These are phyloP conservation scores for Lochmaea crataegi DNA, from an alignment of 2,888 invertebrate genomes.

Conservation along the genomic window DNA sequence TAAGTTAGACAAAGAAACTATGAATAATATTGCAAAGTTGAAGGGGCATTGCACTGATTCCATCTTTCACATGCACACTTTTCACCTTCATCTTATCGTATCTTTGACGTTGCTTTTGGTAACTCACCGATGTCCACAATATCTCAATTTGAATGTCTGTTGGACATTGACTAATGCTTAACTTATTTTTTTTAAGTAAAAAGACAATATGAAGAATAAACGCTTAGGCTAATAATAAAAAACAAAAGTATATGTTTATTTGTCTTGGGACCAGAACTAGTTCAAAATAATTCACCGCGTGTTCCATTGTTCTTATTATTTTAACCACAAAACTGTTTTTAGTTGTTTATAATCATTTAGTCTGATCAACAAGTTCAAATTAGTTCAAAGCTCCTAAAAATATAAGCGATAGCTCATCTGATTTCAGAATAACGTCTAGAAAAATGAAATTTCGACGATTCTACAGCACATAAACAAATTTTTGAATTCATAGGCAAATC, in stretches of 20 bases:
- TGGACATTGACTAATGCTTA: neutral
- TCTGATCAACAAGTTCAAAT: no score
- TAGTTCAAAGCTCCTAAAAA: no score
- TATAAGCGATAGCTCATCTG: no score
- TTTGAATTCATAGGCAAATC: no score
- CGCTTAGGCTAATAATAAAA: neutral
- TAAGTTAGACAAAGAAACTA: conserved; percentile 54
- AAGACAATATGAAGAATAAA: neutral
- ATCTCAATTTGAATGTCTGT: conserved; percentile 58
- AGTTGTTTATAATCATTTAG: no score
- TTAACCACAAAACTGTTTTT: no score
- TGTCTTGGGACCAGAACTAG: conserved; percentile 1
- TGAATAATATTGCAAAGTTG: conserved; percentile 60
- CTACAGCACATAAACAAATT: no score
- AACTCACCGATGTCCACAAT: conserved; percentile 76
- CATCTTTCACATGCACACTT: conserved; percentile 72
- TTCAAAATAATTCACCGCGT: neutral
- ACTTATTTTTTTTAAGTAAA: neutral
- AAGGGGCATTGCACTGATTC: conserved; percentile 57
- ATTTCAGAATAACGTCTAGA: no score
- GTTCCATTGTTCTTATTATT: no score
- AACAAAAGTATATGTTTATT: neutral
- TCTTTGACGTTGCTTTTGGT: conserved; percentile 75
- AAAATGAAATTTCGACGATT: no score
- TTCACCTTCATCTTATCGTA: conserved; percentile 75